A percentile compares a stretch with the other conserved stretches of the same genome.
Conservation (phyloP, 2,888 invertebrate species). For the Schizaphis graminum region DNA sequence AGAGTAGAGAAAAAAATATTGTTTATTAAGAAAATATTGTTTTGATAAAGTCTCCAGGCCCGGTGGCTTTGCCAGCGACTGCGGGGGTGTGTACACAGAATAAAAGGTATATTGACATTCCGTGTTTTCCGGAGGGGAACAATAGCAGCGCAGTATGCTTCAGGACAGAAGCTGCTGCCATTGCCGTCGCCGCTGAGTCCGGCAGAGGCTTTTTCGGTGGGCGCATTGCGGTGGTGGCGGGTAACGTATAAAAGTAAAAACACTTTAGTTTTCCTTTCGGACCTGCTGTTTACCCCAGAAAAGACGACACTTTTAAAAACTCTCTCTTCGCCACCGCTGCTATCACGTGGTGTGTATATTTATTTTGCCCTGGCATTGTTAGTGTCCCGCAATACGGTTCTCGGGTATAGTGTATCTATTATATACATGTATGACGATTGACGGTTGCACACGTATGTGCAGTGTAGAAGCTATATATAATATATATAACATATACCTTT, state of each 20-base stretch:
- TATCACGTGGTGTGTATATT: constrained; percentile 32
- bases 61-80: not conserved
- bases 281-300: constrained; percentile 59
- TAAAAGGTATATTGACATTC: constrained; percentile 65
- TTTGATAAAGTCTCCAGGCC: constrained; percentile 43
- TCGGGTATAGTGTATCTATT: not conserved
- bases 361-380: constrained; percentile 41
- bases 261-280: constrained; percentile 62
- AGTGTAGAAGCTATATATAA: not conserved
- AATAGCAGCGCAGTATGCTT: constrained; percentile 39
- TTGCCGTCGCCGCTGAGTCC: constrained; percentile 24
- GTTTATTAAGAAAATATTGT: constrained; percentile 65
- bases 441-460: not conserved
- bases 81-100: constrained; percentile 19
- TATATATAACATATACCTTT: not conserved
- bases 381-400: not conserved
- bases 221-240: not conserved
- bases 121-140: constrained; percentile 63
- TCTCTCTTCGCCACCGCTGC: constrained; percentile 15
- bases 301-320: constrained; percentile 66
- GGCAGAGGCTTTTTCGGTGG: constrained; percentile 21
- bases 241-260: constrained; percentile 58
- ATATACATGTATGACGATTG: not conserved
- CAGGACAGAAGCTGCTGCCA: constrained; percentile 24
- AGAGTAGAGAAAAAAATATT: constrained; percentile 48